Evolutionary conservation across 2,113 vertebrate genomes (phyloP), one percentile per base, ranked within the genome.

Genomic region (Tenebrosternarchus preto): DNA sequence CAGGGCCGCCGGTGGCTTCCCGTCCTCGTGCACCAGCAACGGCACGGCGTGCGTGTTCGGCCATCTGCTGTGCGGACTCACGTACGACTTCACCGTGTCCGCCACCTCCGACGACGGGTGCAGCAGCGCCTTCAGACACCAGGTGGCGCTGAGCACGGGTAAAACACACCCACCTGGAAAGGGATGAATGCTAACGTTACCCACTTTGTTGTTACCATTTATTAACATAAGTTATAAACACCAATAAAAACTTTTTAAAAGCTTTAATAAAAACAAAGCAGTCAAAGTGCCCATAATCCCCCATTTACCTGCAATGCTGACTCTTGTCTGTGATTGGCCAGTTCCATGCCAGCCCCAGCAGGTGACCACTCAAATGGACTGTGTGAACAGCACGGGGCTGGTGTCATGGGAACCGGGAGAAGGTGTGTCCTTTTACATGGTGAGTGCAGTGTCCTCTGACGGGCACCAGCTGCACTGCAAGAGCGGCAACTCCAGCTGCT

Each of bases 331-430:
- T 77, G 2, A 57, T 72, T 77, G 56, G 71, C 29, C 68, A 94
- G 93, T 90, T 8, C 89, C 86, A 0, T 94, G 93, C 68, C 46
- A 78, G 6, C 91, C 92, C 24, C 85, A 88, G 74, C 61, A 60
- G 0, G 84, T 91, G 72, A 76, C 57, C 4, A 87, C 89, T 19
- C 16, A 81, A 36, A 82, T 91, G 81, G 19, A 87, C 69, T 94
- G 93, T 79, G 19, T 29, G 12, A 88, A 77, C 12, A 78, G 91
- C 76, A 89, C 83, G 4, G 92, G 88, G 0, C 8, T 90, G 3
- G 88, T 94, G 70, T 89, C 85, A 0, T 94, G 93, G 93, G 87
- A 91, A 68, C 77, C 82, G 9, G 86, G 15, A 8, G 88, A 89
- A 15, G 83, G 69, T 0, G 85, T 81, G 43, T 68, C 80, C n/a